Percentiles rank a stretch among this genome's conserved stretches.
These are phyloP conservation scores for Ariolimax columbianus DNA, from an alignment of 2,888 invertebrate species.

Conservation along the genomic window DNA sequence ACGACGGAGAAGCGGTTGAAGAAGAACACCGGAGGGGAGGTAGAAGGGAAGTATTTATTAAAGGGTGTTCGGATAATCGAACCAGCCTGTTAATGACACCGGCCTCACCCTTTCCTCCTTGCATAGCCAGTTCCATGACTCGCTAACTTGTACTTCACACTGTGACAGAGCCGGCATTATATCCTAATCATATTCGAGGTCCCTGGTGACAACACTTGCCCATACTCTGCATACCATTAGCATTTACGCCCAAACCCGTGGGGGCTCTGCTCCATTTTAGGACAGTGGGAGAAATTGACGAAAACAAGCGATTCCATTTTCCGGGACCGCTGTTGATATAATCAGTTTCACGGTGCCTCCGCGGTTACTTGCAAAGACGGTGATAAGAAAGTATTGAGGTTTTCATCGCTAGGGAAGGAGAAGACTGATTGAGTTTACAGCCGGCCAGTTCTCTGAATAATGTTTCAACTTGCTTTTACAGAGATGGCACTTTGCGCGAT, in stretches of 20 bases:
- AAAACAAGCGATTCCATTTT: conserved; percentile 50
- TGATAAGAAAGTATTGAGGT: neutral
- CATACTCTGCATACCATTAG: conserved; percentile 50
- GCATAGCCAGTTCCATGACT: neutral
- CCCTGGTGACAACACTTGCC: conserved; percentile 34
- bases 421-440: conserved; percentile 40
- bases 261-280: conserved; percentile 41
- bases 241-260: conserved; percentile 41
- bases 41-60: neutral
- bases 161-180: conserved; percentile 19
- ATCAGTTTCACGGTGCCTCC: conserved; percentile 41
- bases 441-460: conserved; percentile 33
- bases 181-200: conserved; percentile 31
- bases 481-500: neutral
- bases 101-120: neutral
- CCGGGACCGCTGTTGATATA: conserved; percentile 43
- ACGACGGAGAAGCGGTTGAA: neutral
- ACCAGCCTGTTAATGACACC: conserved; percentile 15
- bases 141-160: conserved; percentile 26
- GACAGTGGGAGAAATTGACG: conserved; percentile 36
- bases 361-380: conserved; percentile 21
- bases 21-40: neutral
- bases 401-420: neutral
- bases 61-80: neutral
- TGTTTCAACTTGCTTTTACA: conserved; percentile 8